Evolutionary conservation across 1,140 invertebrate species (phyloP).

Genomic region (Macrostomum lignano): DNA sequence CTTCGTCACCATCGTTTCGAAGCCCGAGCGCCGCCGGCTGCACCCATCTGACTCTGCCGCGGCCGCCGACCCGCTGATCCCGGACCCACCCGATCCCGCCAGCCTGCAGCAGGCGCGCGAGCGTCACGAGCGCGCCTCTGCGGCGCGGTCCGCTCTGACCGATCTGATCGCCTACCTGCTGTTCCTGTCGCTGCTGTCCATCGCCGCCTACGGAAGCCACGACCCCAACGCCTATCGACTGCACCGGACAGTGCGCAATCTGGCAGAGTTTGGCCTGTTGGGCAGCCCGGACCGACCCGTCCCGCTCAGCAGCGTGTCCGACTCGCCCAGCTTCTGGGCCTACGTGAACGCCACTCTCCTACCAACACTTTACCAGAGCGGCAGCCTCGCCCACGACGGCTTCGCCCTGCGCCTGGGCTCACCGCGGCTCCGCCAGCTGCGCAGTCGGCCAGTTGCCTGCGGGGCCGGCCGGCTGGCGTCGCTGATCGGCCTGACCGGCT

Average conservation of each 20-base stretch:
- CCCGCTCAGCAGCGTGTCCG: too few relatives aligned
- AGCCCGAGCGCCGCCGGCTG: constrained; percentile 6
- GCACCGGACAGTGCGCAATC: too few relatives aligned
- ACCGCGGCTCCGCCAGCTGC: too few relatives aligned
- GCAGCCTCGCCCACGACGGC: too few relatives aligned
- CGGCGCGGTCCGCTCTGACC: constrained; percentile 13
- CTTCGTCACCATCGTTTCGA: constrained; percentile 6
- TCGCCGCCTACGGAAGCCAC: constrained; percentile 16
- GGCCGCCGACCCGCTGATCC: background rate
- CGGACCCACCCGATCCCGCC: background rate
- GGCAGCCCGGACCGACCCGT: too few relatives aligned
- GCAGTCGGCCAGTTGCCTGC: too few relatives aligned
- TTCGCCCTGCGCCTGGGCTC: too few relatives aligned
- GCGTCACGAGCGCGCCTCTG: background rate
- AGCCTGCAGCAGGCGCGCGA: background rate
- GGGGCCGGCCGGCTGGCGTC: too few relatives aligned
- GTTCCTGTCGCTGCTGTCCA: constrained; percentile 19
- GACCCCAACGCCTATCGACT: constrained; percentile 14
- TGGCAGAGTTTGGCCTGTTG: too few relatives aligned
- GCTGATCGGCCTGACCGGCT: background rate
- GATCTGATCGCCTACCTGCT: constrained; percentile 20
- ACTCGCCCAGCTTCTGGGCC: too few relatives aligned
- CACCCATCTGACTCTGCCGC: background rate
- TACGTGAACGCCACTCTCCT: too few relatives aligned
- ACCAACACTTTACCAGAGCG: too few relatives aligned